These are phyloP conservation scores for Odontomachus brunneus DNA, from an alignment of 1,140 invertebrate genomes.

Conservation along the genomic window DNA sequence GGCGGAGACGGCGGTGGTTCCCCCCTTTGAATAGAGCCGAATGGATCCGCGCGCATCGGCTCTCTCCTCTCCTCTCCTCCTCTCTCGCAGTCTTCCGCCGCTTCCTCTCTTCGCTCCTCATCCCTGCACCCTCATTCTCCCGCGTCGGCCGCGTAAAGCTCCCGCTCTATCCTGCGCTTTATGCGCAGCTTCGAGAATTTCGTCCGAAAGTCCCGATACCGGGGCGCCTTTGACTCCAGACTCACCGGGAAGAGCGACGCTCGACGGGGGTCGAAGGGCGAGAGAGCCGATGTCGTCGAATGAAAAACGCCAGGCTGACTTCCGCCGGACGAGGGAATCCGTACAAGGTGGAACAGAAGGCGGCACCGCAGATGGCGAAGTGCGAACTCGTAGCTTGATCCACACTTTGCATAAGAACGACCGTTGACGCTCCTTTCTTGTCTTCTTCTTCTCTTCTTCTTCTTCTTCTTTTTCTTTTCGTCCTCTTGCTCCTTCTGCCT, in stretches of 20 bases:
- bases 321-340: constrained; percentile 38
- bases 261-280: constrained; percentile 23
- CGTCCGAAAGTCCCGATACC: constrained; percentile 27
- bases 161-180: constrained; percentile 43
- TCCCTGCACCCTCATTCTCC: background rate
- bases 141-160: constrained; percentile 16
- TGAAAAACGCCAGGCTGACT: constrained; percentile 45
- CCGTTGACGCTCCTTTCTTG: background rate
- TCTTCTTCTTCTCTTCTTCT: background rate
- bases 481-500: background rate
- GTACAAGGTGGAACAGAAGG: constrained; percentile 34
- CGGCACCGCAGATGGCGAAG: constrained; percentile 53
- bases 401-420: constrained; percentile 58
- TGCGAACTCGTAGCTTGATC: constrained; percentile 44
- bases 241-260: background rate
- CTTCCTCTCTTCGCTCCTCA: constrained; percentile 14
- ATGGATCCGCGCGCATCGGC: constrained; percentile 37
- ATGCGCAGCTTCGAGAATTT: constrained; percentile 35
- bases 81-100: constrained; percentile 12
- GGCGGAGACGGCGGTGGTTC: background rate
- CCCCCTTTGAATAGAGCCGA: constrained; percentile 53
- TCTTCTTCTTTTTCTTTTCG: background rate
- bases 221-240: constrained; percentile 14
- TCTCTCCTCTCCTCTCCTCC: constrained; percentile 41
- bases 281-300: constrained; percentile 46